Conservation (phyloP, 2,888 invertebrate species). For the Siphonodentalium dalli region DNA sequence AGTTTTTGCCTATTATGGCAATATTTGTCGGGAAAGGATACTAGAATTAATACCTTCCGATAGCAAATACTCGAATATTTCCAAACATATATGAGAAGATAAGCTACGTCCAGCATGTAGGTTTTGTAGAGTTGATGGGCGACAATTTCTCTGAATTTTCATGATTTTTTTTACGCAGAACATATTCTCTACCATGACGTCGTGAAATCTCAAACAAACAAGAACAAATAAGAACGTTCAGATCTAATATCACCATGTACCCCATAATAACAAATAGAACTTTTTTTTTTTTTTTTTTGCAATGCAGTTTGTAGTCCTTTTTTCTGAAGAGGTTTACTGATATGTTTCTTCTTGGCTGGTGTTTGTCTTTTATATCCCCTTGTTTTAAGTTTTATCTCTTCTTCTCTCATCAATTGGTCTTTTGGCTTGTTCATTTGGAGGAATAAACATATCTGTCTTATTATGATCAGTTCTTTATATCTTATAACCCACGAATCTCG, state of each 20-base stretch:
- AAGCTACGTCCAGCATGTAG: too few relatives aligned
- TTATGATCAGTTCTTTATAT: too few relatives aligned
- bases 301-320: not conserved
- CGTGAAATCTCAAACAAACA: conserved; percentile 29
- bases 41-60: too few relatives aligned
- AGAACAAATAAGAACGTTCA: conserved; percentile 19
- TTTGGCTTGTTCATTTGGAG: too few relatives aligned
- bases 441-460: too few relatives aligned
- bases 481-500: conserved; percentile 26
- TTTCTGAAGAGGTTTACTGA: conserved; percentile 1
- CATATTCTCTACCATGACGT: conserved; percentile 23
- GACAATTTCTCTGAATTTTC: too few relatives aligned
- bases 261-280: conserved; percentile 13
- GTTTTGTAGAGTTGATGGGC: too few relatives aligned
- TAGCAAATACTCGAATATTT: too few relatives aligned
- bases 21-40: too few relatives aligned
- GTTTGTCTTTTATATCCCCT: not conserved
- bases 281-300: not conserved
- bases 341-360: not conserved
- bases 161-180: too few relatives aligned
- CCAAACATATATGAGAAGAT: too few relatives aligned
- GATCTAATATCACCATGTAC: conserved; percentile 21
- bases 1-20: too few relatives aligned
- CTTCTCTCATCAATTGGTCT: not conserved
- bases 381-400: not conserved